Evolutionary conservation across 2,888 invertebrate species (phyloP).

Genomic region (Elmis aenea): DNA sequence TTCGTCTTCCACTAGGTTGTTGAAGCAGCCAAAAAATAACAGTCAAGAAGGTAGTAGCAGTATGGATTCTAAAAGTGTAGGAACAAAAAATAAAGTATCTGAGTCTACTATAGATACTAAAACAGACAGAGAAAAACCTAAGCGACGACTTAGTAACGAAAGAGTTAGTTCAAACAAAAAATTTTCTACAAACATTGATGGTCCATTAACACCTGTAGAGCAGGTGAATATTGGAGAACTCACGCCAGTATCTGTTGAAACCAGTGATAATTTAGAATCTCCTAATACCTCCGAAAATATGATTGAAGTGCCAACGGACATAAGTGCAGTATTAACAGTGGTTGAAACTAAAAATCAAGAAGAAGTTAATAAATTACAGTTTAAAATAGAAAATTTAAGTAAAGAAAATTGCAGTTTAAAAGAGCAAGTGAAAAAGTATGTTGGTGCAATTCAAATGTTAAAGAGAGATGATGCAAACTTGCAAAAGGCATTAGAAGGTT

Average conservation of each 20-base stretch:
- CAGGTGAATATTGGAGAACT: constrained; percentile 48
- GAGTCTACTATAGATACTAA: constrained; percentile 1
- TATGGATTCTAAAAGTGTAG: background rate
- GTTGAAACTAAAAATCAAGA: constrained; percentile 42
- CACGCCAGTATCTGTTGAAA: constrained; percentile 46
- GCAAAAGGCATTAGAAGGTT: constrained; percentile 36
- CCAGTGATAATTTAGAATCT: constrained; percentile 32
- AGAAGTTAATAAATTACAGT: constrained; percentile 35
- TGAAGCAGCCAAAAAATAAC: constrained; percentile 10
- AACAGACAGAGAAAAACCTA: constrained; percentile 20
- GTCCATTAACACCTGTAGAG: constrained; percentile 47
- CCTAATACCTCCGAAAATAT: constrained; percentile 37
- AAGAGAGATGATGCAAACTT: constrained; percentile 51
- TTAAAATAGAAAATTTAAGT: constrained; percentile 35
- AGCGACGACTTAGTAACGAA: constrained; percentile 37
- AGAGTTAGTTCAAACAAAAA: constrained; percentile 40
- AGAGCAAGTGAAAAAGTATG: constrained; percentile 79
- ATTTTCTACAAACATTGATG: constrained; percentile 31
- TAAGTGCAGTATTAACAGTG: constrained; percentile 40
- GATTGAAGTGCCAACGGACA: constrained; percentile 41
- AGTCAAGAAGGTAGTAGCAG: constrained; percentile 6
- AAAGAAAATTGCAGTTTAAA: constrained; percentile 79
- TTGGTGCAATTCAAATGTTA: constrained; percentile 83
- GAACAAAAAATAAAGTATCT: background rate
- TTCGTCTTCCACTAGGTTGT: no score